Evolutionary conservation across 1,140 invertebrate genomes (phyloP).

Genomic region (Brachionus rotundiformis): DNA sequence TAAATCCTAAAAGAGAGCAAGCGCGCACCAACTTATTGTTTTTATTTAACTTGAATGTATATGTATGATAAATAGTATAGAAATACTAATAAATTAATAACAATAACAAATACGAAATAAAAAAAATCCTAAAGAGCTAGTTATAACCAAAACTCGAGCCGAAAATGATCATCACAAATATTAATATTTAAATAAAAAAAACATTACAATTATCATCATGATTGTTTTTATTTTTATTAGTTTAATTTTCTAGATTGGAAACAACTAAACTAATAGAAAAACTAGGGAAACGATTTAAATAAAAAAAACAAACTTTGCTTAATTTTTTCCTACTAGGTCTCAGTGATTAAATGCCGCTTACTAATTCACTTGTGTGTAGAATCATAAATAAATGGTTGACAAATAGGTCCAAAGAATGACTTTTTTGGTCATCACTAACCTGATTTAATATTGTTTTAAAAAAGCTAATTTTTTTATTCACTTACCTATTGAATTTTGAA

Average conservation of each 20-base stretch:
- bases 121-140: neutral
- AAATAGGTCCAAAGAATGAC: no score
- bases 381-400: neutral
- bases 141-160: neutral
- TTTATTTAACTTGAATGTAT: slow-evolving; percentile 29
- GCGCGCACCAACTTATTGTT: slow-evolving; percentile 33
- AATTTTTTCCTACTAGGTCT: neutral
- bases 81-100: slow-evolving; percentile 31
- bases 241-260: slow-evolving; percentile 26
- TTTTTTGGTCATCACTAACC: no score
- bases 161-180: slow-evolving; percentile 45
- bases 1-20: slow-evolving; percentile 16
- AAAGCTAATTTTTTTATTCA: no score
- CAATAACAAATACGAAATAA: slow-evolving; percentile 38
- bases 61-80: slow-evolving; percentile 2
- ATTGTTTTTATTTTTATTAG: slow-evolving; percentile 48
- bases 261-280: neutral
- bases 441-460: no score
- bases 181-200: slow-evolving; percentile 51
- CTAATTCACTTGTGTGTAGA: neutral
- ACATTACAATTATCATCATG: slow-evolving; percentile 50
- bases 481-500: no score
- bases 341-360: no score
- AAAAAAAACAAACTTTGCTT: neutral
- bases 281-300: slow-evolving; percentile 6